Conservation (phyloP, 2,797 vertebrate species). For the Fistularia commersonii region DNA sequence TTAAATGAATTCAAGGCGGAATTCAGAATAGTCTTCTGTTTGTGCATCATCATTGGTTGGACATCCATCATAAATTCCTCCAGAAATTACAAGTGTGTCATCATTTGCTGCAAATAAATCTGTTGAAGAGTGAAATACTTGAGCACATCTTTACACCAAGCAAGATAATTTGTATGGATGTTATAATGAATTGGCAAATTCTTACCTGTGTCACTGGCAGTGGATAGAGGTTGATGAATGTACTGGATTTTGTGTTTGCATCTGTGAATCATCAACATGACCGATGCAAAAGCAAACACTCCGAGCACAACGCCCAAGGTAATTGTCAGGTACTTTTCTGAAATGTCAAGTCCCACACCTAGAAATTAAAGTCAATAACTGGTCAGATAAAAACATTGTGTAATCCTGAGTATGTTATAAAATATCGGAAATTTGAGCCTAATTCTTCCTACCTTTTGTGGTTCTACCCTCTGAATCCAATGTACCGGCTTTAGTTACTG, state of each 20-base stretch:
- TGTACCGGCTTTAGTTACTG: conserved; percentile 20
- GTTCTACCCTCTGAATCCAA: conserved; percentile 4
- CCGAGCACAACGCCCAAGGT: conserved; percentile 68
- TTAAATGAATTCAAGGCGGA: conserved; percentile 69
- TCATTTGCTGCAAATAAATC: conserved; percentile 59
- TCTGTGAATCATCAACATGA: conserved; percentile 56
- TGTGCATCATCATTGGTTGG: conserved; percentile 68
- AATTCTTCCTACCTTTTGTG: conserved; percentile 34
- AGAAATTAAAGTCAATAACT: neutral
- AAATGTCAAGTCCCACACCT: conserved; percentile 48
- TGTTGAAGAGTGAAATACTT: conserved; percentile 31
- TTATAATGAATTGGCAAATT: neutral
- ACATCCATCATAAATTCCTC: conserved; percentile 75
- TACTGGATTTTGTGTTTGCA: conserved; percentile 71
- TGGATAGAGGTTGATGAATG: conserved; percentile 73
- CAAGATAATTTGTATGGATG: neutral
- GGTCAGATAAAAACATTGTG: neutral
- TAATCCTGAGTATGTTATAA: neutral
- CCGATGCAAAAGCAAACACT: conserved; percentile 51
- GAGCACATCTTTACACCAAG: conserved; percentile 10
- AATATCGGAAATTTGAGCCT: neutral
- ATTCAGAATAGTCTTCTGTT: conserved; percentile 59
- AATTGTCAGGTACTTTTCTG: conserved; percentile 71
- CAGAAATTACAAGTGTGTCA: conserved; percentile 76
- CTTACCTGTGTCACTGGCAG: conserved; percentile 67